Evolutionary conservation across 1,140 invertebrate species (phyloP).

Genomic region (Papilio polyxenes): DNA sequence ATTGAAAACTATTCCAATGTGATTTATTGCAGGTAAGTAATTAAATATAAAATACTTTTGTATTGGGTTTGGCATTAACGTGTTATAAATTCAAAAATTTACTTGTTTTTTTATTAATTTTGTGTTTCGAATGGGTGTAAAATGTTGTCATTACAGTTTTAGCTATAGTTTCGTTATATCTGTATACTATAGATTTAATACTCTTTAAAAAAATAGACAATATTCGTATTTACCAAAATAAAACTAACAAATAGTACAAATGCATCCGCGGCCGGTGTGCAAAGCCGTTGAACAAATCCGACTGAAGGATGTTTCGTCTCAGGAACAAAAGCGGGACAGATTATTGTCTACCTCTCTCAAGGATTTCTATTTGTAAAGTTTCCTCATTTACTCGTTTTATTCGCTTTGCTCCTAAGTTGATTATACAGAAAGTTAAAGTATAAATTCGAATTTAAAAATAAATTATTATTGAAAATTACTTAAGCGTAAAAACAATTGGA

Average conservation of each 20-base stretch:
- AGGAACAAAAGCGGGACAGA: slow-evolving; percentile 18
- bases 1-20: neutral
- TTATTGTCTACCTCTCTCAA: slow-evolving; percentile 26
- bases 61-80: no score
- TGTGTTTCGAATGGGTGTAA: no score
- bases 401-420: neutral
- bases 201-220: neutral
- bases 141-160: no score
- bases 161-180: no score
- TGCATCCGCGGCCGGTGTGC: neutral
- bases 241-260: slow-evolving; percentile 1
- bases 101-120: no score
- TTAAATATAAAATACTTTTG: neutral
- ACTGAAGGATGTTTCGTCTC: slow-evolving; percentile 19
- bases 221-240: slow-evolving; percentile 13
- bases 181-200: no score
- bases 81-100: no score
- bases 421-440: neutral
- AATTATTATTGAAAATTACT: neutral
- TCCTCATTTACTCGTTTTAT: slow-evolving; percentile 15
- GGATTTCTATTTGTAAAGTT: slow-evolving; percentile 26
- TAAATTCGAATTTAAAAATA: neutral
- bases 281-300: slow-evolving; percentile 7
- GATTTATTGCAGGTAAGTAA: neutral
- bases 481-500: neutral